Evolutionary conservation across 2,888 invertebrate species (phyloP), one percentile per base, ranked within the genome.

Genomic region (Stratiomys singularior): DNA sequence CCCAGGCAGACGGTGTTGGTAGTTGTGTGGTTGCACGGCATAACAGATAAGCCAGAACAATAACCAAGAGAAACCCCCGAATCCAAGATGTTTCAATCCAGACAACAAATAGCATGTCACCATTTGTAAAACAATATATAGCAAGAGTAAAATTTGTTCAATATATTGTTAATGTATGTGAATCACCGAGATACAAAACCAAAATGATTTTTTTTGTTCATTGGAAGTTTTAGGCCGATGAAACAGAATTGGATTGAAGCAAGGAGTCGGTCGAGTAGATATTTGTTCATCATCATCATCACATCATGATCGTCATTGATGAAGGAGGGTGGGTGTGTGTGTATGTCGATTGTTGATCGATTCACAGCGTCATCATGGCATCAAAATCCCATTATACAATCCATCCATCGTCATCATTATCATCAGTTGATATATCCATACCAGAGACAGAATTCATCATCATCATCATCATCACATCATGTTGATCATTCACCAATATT

Each of bases 401-500:
- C 5, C 23, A 25, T 63, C 76, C 60, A 60, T 60, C 23, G 44
- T 25, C 66, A 64, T 18, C 66, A 64, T 60, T 46, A 27, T 30
- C 58, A 74, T 69, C 46, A 67, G 44, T 67, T 44, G 44, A 44
- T 46, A 5, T 23, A 67, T 9, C 67, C 37, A 37, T 76, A 77
- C 60, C 76, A 64, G 66, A 46, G 71, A 76, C 66, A 76, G 56
- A 18, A 56, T 58, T 3, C 56, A 52, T 79, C 80, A 76, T 64
- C 67, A 44, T 60, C n/a, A n/a, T 23, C 74, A 74, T 69, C 69
- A 74, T 69, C 76, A 76, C 47, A 78, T 69, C 63, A 64, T 72
- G 72, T 64, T 47, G 64, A 47, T 44, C 28, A 64, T 67, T 76
- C 76, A 79, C 66, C 78, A 78, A 64, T 83, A 83, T 76, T 74